phyloP scores from a whole-genome alignment of 2,797 vertebrate species.

The Chaetophractus vellerosus region DNA sequence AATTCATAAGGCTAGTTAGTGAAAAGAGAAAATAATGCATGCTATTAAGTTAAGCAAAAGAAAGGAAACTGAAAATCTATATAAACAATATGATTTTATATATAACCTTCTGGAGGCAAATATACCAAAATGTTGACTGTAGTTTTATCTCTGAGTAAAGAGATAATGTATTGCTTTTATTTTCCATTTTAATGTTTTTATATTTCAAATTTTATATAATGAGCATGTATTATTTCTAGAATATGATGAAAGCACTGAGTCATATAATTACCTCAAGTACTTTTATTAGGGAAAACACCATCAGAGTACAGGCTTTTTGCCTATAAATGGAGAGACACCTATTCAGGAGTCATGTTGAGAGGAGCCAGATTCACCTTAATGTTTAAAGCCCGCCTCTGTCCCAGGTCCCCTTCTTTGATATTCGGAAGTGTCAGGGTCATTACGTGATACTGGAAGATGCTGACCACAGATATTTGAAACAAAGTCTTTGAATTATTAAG shows the following conservation, averaged over 20 bases:
- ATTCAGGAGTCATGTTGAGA: background rate
- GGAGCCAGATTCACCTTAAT: background rate
- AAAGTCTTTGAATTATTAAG: constrained; percentile 89
- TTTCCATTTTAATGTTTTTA: constrained; percentile 18
- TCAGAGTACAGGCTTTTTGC: background rate
- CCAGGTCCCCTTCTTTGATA: constrained; percentile 65
- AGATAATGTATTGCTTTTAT: background rate
- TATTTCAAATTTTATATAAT: background rate
- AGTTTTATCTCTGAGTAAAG: background rate
- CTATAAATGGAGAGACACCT: background rate
- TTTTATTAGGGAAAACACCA: background rate
- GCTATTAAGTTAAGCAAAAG: background rate
- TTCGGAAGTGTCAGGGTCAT: constrained; percentile 71
- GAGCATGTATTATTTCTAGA: background rate
- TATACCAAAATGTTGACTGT: background rate
- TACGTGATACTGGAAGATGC: constrained; percentile 83
- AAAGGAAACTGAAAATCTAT: background rate
- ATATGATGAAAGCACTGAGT: background rate
- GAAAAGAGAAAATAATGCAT: background rate
- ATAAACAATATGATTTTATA: background rate
- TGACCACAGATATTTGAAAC: constrained; percentile 81
- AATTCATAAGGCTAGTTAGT: background rate
- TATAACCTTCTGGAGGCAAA: background rate
- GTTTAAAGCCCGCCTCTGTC: background rate
- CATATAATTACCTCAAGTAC: background rate